A percentile compares a stretch with the other conserved stretches of the same genome.
These are phyloP conservation scores for Pecten maximus DNA, from an alignment of 2,888 invertebrate species.

Conservation along the genomic window DNA sequence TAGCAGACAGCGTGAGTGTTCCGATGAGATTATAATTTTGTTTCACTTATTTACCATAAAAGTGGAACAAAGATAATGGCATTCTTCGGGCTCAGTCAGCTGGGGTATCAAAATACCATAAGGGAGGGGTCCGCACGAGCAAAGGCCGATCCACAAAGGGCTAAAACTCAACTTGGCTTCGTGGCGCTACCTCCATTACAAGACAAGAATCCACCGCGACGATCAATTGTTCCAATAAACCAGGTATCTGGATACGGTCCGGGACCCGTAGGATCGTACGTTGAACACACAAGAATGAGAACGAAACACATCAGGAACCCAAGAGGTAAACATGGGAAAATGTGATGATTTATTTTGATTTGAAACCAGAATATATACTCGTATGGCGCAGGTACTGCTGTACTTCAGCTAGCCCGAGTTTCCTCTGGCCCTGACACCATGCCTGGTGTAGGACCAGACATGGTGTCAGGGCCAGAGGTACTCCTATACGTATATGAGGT, in stretches of 20 bases:
- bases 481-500: no score
- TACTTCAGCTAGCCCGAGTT: no score
- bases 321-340: slow-evolving; percentile 65
- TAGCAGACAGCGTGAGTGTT: slow-evolving; percentile 48
- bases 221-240: slow-evolving; percentile 77
- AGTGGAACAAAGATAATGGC: slow-evolving; percentile 71
- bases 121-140: slow-evolving; percentile 73
- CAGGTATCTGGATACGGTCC: slow-evolving; percentile 77
- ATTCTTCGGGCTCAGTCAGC: slow-evolving; percentile 79
- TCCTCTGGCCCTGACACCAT: no score
- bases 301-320: slow-evolving; percentile 78
- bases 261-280: slow-evolving; percentile 76
- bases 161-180: slow-evolving; percentile 73
- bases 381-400: no score
- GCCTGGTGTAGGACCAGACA: no score
- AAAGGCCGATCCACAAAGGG: slow-evolving; percentile 69
- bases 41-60: slow-evolving; percentile 42
- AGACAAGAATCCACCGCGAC: slow-evolving; percentile 67
- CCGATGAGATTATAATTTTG: slow-evolving; percentile 42
- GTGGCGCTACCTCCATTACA: slow-evolving; percentile 76
- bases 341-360: no score
- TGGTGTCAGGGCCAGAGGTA: no score
- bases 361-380: no score
- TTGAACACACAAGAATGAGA: slow-evolving; percentile 77
- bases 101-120: slow-evolving; percentile 81